Evolutionary conservation across 2,113 vertebrate species (phyloP).

Genomic region (Anolis sagrei): DNA sequence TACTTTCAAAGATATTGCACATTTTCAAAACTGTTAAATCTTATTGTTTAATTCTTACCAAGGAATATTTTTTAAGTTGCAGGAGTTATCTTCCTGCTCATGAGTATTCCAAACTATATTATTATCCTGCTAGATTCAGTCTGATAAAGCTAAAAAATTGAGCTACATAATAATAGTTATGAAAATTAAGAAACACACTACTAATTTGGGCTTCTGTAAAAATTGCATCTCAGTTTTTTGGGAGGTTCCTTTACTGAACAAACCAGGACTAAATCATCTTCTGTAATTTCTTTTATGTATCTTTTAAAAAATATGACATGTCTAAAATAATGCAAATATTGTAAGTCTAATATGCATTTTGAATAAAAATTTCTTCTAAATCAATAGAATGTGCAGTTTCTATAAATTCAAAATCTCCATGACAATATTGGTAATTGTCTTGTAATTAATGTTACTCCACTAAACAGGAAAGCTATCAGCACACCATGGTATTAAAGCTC

Average conservation of each 20-base stretch:
- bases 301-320: background rate
- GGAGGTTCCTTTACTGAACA: background rate
- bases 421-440: background rate
- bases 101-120: background rate
- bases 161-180: background rate
- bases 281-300: background rate
- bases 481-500: no score
- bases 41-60: background rate
- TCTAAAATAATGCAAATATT: background rate
- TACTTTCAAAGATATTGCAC: background rate
- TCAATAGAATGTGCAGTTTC: background rate
- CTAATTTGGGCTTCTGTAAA: background rate
- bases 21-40: background rate
- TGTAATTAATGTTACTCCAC: background rate
- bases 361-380: background rate
- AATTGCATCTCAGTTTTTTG: background rate
- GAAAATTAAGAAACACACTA: background rate
- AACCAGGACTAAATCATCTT: background rate
- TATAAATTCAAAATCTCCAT: background rate
- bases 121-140: background rate
- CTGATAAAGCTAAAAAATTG: background rate
- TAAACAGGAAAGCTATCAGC: background rate
- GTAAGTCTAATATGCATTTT: background rate
- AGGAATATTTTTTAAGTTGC: background rate
- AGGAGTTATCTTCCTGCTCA: background rate